Evolutionary conservation across 2,888 invertebrate genomes (phyloP).

Genomic region (Drosophila paramelanica): DNA sequence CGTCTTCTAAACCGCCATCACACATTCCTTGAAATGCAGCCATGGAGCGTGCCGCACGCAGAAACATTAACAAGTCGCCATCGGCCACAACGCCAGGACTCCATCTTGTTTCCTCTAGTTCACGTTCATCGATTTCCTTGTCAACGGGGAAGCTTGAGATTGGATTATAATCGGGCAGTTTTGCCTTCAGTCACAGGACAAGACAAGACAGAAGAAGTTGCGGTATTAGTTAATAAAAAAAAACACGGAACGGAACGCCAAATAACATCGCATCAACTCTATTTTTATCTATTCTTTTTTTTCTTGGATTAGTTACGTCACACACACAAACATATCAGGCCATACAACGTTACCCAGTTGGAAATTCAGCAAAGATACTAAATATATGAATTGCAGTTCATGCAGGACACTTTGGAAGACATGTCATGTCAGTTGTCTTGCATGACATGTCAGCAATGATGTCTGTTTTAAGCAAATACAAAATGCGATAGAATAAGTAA

Average conservation of each 20-base stretch:
- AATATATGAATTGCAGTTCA: constrained; percentile 4
- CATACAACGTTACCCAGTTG: constrained; percentile 35
- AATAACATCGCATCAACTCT: constrained; percentile 42
- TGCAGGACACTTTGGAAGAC: background rate
- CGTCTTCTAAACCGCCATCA: constrained; percentile 98
- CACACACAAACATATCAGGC: constrained; percentile 49
- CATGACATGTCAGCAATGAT: background rate
- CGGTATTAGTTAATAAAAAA: constrained; percentile 73
- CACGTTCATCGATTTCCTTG: constrained; percentile 85
- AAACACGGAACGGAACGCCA: constrained; percentile 51
- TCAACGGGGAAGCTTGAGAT: constrained; percentile 86
- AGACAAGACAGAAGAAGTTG: constrained; percentile 74
- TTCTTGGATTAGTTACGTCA: constrained; percentile 62
- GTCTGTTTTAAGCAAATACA: background rate
- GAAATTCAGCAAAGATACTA: constrained; percentile 2
- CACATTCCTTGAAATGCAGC: constrained; percentile 99
- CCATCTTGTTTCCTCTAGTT: constrained; percentile 95
- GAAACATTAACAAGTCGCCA: constrained; percentile 98
- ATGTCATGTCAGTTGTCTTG: background rate
- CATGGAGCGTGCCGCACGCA: constrained; percentile 98
- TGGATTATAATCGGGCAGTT: constrained; percentile 86
- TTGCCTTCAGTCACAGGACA: constrained; percentile 84
- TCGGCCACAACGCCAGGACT: constrained; percentile 96
- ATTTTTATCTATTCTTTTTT: constrained; percentile 17
- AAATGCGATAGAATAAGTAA: no score